Percentiles rank a stretch among this genome's conserved stretches.
Evolutionary conservation across 2,888 invertebrate genomes (phyloP).

Genomic region (Sesamia inferens): DNA sequence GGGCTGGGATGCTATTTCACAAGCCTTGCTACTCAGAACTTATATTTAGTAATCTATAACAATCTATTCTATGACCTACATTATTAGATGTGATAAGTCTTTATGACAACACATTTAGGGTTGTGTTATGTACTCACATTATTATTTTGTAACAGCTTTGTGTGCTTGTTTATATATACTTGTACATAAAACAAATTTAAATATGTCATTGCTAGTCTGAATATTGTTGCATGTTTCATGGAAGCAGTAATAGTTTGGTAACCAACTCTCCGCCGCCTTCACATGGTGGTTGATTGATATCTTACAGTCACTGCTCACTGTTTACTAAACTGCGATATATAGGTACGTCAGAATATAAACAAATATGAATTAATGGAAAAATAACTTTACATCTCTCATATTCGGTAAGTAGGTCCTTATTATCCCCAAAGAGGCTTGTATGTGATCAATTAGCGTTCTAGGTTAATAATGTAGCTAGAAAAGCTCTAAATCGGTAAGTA

Average conservation of each 20-base stretch:
- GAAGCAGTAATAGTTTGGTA: neutral
- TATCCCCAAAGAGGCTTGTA: too few relatives aligned
- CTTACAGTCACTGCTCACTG: neutral
- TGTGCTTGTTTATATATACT: neutral
- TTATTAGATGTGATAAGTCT: constrained; percentile 45
- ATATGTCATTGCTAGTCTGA: neutral
- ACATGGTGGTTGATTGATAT: neutral
- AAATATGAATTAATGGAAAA: too few relatives aligned
- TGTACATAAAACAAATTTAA: neutral
- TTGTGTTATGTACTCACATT: constrained; percentile 14
- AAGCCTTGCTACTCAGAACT: constrained; percentile 20
- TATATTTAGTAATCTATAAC: constrained; percentile 1
- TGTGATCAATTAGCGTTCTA: too few relatives aligned
- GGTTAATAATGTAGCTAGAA: too few relatives aligned
- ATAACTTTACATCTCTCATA: too few relatives aligned
- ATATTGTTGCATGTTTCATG: neutral
- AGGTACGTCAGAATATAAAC: too few relatives aligned
- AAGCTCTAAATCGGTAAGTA: too few relatives aligned
- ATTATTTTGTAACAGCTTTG: constrained; percentile 13
- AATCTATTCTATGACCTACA: constrained; percentile 23
- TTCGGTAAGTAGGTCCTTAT: too few relatives aligned
- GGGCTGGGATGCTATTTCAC: constrained; percentile 7
- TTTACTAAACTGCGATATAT: too few relatives aligned
- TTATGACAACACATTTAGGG: constrained; percentile 12
- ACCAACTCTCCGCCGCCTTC: neutral